Evolutionary conservation across 2,113 vertebrate genomes (phyloP).

Genomic region (Chlamydotis undulata): DNA sequence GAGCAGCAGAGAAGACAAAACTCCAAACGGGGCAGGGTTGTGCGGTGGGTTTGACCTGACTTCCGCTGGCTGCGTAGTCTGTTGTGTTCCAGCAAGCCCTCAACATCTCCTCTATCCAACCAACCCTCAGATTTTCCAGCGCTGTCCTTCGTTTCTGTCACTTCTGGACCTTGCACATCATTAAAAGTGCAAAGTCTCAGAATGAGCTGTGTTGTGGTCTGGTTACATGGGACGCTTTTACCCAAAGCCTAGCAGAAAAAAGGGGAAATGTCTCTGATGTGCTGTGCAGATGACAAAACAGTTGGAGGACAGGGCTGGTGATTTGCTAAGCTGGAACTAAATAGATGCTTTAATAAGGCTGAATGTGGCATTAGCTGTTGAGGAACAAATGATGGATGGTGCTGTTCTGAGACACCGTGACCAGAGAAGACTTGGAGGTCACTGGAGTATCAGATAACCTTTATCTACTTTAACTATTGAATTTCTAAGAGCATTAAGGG

Average conservation of each 20-base stretch:
- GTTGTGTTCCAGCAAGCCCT: not conserved
- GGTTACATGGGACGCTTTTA: not conserved
- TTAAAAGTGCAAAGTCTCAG: not conserved
- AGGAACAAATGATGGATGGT: not conserved
- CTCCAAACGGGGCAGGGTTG: fast-evolving
- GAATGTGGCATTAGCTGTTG: not conserved
- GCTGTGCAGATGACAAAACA: not conserved
- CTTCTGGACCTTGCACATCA: not conserved
- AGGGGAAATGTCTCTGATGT: not conserved
- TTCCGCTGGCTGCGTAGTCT: not conserved
- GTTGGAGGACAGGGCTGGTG: not conserved
- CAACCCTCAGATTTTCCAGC: not conserved
- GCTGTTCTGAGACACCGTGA: not conserved
- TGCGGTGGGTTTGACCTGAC: not conserved
- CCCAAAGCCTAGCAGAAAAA: not conserved
- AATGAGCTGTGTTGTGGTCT: not conserved
- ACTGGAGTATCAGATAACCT: not conserved
- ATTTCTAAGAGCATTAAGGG: constrained; percentile 33
- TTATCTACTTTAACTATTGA: not conserved
- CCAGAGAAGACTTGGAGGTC: not conserved
- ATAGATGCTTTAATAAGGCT: not conserved
- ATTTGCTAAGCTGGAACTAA: not conserved
- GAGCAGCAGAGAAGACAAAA: not conserved
- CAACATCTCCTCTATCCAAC: not conserved
- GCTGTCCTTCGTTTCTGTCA: not conserved